A percentile compares a stretch with the other conserved stretches of the same genome.
phyloP scores from a whole-genome alignment of 2,888 invertebrate genomes.

The Drosophila meridionalis region DNA sequence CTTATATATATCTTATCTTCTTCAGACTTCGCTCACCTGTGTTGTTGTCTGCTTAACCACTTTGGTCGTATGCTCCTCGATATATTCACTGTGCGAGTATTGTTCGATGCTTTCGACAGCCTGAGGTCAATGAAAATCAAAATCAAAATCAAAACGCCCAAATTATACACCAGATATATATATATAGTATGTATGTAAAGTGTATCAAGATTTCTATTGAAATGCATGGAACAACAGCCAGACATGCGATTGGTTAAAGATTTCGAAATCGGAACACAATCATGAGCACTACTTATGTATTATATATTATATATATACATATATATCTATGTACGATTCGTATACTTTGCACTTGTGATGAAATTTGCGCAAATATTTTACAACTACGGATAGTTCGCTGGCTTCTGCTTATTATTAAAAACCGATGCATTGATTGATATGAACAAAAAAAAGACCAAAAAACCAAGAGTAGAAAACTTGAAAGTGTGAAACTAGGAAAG shows the following conservation, averaged over 20 bases:
- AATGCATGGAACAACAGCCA: constrained; percentile 37
- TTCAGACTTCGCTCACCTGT: constrained; percentile 71
- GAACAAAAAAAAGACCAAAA: constrained; percentile 4
- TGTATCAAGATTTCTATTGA: constrained; percentile 28
- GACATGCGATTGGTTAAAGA: constrained; percentile 45
- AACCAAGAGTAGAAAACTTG: constrained; percentile 27
- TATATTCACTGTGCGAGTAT: constrained; percentile 81
- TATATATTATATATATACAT: constrained; percentile 1
- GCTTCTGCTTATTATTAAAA: constrained; percentile 74
- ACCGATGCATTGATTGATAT: constrained; percentile 63
- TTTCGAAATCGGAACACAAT: constrained; percentile 50
- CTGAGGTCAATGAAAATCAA: constrained; percentile 78
- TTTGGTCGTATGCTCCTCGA: constrained; percentile 83
- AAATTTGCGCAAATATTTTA: constrained; percentile 54
- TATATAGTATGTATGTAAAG: not conserved
- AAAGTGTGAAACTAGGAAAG: constrained; percentile 64
- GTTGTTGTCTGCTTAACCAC: constrained; percentile 83
- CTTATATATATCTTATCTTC: not conserved
- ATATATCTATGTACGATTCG: constrained; percentile 23
- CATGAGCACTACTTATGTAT: constrained; percentile 19
- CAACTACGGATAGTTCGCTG: constrained; percentile 34
- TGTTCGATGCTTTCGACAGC: constrained; percentile 85
- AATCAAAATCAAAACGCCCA: constrained; percentile 61
- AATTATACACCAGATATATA: constrained; percentile 30
- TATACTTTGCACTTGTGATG: constrained; percentile 73